Percentiles rank a stretch among this genome's conserved stretches.
phyloP scores from a whole-genome alignment of 2,888 invertebrate species.

The Selenia dentaria region DNA sequence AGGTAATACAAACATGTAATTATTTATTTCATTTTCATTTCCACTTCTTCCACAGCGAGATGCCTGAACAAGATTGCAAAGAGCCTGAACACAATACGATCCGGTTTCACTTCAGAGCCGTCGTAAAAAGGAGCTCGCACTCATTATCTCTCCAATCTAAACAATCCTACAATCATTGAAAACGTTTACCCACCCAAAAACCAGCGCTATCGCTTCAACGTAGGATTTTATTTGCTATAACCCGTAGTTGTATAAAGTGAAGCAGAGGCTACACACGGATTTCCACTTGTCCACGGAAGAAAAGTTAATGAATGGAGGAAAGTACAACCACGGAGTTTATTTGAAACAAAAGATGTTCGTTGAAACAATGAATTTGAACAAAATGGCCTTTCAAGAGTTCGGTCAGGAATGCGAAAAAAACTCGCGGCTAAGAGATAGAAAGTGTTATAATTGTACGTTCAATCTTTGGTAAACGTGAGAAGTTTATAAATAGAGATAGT shows the following conservation, averaged over 20 bases:
- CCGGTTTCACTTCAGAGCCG: constrained; percentile 43
- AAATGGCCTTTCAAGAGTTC: constrained; percentile 39
- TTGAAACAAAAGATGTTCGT: constrained; percentile 58
- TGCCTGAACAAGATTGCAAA: constrained; percentile 16
- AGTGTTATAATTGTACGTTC: constrained; percentile 17
- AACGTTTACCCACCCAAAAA: constrained; percentile 27
- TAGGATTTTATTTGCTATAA: constrained; percentile 32
- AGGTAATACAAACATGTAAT: too few species aligned
- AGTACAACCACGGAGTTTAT: constrained; percentile 53
- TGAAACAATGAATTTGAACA: constrained; percentile 35
- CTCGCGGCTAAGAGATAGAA: constrained; percentile 11
- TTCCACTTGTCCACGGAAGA: constrained; percentile 54
- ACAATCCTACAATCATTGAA: constrained; percentile 41
- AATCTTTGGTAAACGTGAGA: constrained; percentile 13
- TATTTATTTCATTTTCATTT: constrained; percentile 12
- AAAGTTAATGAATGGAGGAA: constrained; percentile 65
- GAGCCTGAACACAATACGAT: constrained; percentile 30
- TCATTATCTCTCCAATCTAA: constrained; percentile 57
- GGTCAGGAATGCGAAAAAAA: constrained; percentile 37
- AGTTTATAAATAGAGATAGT: constrained; percentile 7
- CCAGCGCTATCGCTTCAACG: constrained; percentile 13
- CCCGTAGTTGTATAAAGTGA: constrained; percentile 22
- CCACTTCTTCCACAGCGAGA: constrained; percentile 2
- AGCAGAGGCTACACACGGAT: constrained; percentile 46
- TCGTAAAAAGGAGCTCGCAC: constrained; percentile 47